Conservation (phyloP, 2,113 vertebrate species). For the Caloenas nicobarica region DNA sequence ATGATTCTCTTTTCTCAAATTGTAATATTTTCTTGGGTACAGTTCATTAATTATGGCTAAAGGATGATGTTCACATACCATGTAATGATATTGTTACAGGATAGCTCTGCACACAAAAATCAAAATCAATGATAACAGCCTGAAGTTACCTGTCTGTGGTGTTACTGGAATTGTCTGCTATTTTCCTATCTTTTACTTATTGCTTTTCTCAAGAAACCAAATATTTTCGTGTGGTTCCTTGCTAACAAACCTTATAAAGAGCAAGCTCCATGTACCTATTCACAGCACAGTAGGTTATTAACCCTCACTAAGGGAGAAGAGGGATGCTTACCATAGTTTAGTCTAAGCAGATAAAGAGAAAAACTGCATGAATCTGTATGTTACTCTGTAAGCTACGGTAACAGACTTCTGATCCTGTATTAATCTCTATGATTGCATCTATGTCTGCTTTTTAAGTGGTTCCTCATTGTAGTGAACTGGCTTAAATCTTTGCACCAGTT, state of each 20-base stretch:
- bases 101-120: neutral
- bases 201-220: neutral
- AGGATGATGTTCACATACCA: neutral
- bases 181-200: neutral
- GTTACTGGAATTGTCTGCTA: neutral
- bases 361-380: neutral
- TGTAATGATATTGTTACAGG: neutral
- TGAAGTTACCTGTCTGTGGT: neutral
- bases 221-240: neutral
- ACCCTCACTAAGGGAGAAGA: neutral
- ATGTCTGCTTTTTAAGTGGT: neutral
- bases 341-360: neutral
- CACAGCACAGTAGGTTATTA: neutral
- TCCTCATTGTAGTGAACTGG: neutral
- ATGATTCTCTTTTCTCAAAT: neutral
- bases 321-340: neutral
- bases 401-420: neutral
- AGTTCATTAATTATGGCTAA: neutral
- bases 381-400: neutral
- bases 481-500: neutral
- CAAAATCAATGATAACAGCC: neutral
- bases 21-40: neutral
- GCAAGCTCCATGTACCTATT: neutral
- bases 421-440: neutral
- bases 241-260: neutral